Percentiles rank a stretch among this genome's conserved stretches.
Conservation (phyloP, 2,888 invertebrate species). For the Pheosia gnoma region DNA sequence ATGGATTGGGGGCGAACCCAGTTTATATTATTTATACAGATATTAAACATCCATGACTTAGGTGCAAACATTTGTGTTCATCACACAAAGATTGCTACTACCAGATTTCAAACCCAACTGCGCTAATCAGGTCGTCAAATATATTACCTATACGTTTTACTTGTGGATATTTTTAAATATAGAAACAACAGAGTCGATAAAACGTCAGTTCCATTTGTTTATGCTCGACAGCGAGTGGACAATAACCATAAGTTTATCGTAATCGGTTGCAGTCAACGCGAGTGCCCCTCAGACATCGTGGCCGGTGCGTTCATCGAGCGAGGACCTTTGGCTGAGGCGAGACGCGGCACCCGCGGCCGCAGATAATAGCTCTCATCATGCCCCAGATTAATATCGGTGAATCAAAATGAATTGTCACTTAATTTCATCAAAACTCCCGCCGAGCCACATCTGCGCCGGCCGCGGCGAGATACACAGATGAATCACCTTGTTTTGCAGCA, state of each 20-base stretch:
- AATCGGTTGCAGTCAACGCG: conserved; percentile 27
- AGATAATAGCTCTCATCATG: conserved; percentile 68
- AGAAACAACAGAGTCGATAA: conserved; percentile 19
- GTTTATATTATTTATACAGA: no score
- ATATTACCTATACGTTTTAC: background rate
- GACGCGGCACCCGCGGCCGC: conserved; percentile 59
- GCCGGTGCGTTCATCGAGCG: conserved; percentile 54
- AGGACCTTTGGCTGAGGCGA: conserved; percentile 60
- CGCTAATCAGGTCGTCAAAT: no score
- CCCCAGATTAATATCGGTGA: conserved; percentile 71
- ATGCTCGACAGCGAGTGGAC: conserved; percentile 19
- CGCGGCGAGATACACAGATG: conserved; percentile 63
- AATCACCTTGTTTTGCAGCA: conserved; percentile 81
- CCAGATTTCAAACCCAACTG: no score
- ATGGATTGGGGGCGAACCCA: no score
- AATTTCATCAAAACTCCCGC: conserved; percentile 75
- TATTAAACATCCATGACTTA: no score
- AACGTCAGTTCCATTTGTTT: conserved; percentile 29
- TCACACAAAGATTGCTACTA: no score
- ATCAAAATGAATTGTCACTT: conserved; percentile 80
- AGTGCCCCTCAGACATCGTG: conserved; percentile 53
- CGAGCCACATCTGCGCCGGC: conserved; percentile 62
- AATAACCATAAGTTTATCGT: conserved; percentile 31
- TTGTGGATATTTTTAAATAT: conserved; percentile 21
- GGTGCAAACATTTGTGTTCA: no score